Conservation (phyloP, 2,113 vertebrate species). For the Orthonyx spaldingii region DNA sequence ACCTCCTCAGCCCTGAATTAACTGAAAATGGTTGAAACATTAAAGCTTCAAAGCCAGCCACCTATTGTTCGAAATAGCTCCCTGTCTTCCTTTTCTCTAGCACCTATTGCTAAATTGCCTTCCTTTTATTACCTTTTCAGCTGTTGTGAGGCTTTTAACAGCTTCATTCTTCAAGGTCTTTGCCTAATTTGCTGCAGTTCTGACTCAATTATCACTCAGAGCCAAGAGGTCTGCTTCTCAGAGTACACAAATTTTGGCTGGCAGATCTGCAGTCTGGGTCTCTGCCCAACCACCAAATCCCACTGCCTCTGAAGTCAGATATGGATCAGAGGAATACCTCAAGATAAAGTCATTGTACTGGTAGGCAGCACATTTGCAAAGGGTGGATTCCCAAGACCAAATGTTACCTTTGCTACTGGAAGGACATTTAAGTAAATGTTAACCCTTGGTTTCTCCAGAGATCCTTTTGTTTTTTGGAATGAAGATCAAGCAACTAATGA, state of each 20-base stretch:
- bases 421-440: background rate
- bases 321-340: background rate
- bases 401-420: background rate
- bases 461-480: background rate
- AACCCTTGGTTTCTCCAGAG: background rate
- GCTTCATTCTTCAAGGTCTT: constrained; percentile 30
- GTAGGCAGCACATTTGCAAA: background rate
- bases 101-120: constrained; percentile 30
- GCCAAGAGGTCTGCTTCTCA: background rate
- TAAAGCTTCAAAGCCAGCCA: constrained; percentile 2
- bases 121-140: constrained; percentile 26
- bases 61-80: constrained; percentile 6
- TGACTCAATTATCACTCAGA: background rate
- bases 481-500: background rate
- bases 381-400: background rate
- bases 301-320: background rate
- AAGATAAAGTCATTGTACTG: background rate
- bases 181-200: constrained; percentile 26
- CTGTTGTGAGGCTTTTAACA: background rate
- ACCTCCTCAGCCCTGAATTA: background rate
- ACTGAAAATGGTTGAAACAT: background rate
- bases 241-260: background rate
- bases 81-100: background rate
- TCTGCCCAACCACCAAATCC: background rate
- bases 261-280: background rate